Percentiles rank a stretch among this genome's conserved stretches.
Conservation (phyloP, 1,140 invertebrate genomes). For the Drosophila sucinea region DNA sequence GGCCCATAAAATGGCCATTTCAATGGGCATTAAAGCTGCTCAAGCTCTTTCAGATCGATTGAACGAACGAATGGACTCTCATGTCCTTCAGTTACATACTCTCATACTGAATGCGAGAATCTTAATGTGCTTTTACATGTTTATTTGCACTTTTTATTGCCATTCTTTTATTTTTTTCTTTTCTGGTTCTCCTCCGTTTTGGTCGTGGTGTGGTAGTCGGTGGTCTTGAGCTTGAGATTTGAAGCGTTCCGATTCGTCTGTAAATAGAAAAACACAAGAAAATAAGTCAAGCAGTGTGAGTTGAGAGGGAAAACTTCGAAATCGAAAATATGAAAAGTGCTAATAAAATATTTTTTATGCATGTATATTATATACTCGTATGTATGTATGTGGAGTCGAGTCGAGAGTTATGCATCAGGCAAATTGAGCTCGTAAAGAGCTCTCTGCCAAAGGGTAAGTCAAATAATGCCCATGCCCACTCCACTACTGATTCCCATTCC, state of each 20-base stretch:
- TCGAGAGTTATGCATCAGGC: slow-evolving; percentile 19
- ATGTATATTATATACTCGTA: slow-evolving; percentile 24
- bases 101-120: slow-evolving; percentile 22
- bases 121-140: slow-evolving; percentile 79
- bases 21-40: slow-evolving; percentile 47
- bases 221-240: slow-evolving; percentile 12
- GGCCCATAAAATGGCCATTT: slow-evolving; percentile 73
- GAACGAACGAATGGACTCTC: slow-evolving; percentile 15
- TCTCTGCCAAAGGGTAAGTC: slow-evolving; percentile 34
- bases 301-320: neutral
- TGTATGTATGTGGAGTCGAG: slow-evolving; percentile 26
- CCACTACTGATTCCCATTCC: neutral
- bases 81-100: slow-evolving; percentile 36
- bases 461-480: neutral
- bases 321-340: slow-evolving; percentile 67
- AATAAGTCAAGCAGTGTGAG: neutral
- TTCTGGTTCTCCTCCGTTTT: slow-evolving; percentile 57
- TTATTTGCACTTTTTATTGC: slow-evolving; percentile 76
- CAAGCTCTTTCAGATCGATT: slow-evolving; percentile 29
- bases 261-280: slow-evolving; percentile 48
- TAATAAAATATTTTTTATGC: slow-evolving; percentile 62
- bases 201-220: neutral
- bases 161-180: slow-evolving; percentile 24
- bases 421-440: slow-evolving; percentile 62
- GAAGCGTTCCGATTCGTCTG: slow-evolving; percentile 20